Evolutionary conservation across 2,888 invertebrate genomes (phyloP), one percentile per base, ranked within the genome.

Genomic region (Alloplasta piceator): DNA sequence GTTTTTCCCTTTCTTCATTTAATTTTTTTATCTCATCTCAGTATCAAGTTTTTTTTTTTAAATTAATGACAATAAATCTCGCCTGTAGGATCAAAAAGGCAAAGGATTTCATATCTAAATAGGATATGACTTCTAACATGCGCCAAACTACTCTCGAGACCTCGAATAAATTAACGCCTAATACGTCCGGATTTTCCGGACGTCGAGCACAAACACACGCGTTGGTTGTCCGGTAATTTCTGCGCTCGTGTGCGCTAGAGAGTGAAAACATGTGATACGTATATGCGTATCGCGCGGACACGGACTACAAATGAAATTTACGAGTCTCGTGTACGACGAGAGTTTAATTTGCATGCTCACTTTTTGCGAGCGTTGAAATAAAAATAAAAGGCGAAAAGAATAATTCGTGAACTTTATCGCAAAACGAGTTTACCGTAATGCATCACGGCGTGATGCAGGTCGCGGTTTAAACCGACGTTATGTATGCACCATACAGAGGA

Each of bases 101-200:
- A 26, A 26, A 26, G 26, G 26, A 26, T 3, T 26, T 26, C 3
- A 2, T 26, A 26, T 26, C 26, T 26, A 26, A 26, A 26, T 26
- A 26, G 26, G 26, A 26, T 26, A 26, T 26, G 26, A 26, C 26
- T 26, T 26, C 26, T 3, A 26, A 26, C 26, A 26, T 26, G 48
- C 55, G 36, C 52, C 10, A 52, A 7, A 16, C 26, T 6, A 14
- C 68, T 43, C 66, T 66, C 58, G 56, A 52, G 58, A 46, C 39
- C 43, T n/a, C 66, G 55, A 72, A 78, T 78, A 72, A 78, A 79
- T 79, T 63, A 79, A 64, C 58, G 52, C 75, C 68, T 43, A 74
- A 74, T 48, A 70, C 56, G 67, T 55, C 63, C 12, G 56, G 63
- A 56, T 63, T 71, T 48, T 64, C 14, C 74, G 63, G 64, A 58